phyloP scores from a whole-genome alignment of 2,888 invertebrate species.

The Synergus laeviventris region DNA sequence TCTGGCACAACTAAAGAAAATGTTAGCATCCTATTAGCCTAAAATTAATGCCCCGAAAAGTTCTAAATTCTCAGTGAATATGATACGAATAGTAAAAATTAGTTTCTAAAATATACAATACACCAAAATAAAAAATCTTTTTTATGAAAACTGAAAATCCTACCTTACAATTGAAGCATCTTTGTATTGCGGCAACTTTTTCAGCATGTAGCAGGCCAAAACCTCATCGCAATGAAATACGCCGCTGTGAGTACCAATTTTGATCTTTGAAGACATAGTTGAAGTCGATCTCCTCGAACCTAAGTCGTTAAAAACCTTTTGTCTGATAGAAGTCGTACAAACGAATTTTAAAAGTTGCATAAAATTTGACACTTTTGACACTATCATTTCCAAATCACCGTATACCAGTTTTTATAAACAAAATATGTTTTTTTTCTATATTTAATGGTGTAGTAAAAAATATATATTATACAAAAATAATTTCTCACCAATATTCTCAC shows the following conservation, averaged over 20 bases:
- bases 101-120: not conserved
- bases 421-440: not conserved
- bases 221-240: slow-evolving; percentile 96
- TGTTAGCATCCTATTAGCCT: not conserved
- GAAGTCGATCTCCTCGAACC: slow-evolving; percentile 14
- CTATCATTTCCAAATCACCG: slow-evolving; percentile 13
- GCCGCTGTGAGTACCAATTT: slow-evolving; percentile 88
- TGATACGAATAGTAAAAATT: not conserved
- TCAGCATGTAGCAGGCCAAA: slow-evolving; percentile 95
- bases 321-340: slow-evolving; percentile 4
- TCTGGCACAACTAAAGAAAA: too few species aligned
- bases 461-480: not conserved
- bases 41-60: not conserved
- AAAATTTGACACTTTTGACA: not conserved
- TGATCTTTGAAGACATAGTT: slow-evolving; percentile 58
- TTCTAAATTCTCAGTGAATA: not conserved
- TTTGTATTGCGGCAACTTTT: slow-evolving; percentile 86
- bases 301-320: not conserved
- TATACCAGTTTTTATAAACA: not conserved
- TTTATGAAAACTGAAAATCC: not conserved
- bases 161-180: slow-evolving; percentile 86
- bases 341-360: not conserved
- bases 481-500: not conserved
- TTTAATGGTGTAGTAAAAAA: not conserved
- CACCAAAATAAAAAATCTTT: not conserved